phyloP scores from a whole-genome alignment of 1,140 invertebrate genomes.

The Achatina immaculata region DNA sequence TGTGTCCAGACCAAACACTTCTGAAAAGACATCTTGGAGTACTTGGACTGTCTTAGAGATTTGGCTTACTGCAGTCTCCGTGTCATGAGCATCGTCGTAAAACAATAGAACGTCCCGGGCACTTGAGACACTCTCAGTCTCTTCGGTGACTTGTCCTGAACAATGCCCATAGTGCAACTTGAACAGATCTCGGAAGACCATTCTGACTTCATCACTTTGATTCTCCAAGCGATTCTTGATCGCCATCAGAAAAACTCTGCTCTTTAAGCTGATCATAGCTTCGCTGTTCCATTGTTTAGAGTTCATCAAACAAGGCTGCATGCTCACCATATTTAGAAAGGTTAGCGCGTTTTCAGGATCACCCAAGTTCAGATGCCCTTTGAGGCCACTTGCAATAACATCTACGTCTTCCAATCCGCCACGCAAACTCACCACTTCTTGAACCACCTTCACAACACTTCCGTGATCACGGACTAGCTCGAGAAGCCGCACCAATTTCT shows the following conservation, averaged over 20 bases:
- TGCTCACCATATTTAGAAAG: background rate
- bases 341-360: no score
- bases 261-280: background rate
- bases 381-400: no score
- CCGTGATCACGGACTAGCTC: background rate
- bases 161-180: background rate
- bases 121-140: background rate
- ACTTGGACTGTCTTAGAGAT: background rate
- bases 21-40: background rate
- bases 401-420: no score
- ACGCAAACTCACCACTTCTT: background rate
- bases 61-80: background rate
- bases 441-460: background rate
- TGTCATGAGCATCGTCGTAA: conserved; percentile 4
- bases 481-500: background rate
- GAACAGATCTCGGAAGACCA: background rate
- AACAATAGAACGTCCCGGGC: background rate
- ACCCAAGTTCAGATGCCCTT: no score
- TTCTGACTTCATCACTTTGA: background rate
- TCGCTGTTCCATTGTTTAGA: background rate
- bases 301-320: background rate
- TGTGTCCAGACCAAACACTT: background rate
- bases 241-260: background rate
- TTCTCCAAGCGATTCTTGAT: background rate
- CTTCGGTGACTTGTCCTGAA: background rate